phyloP scores from a whole-genome alignment of 2,797 vertebrate genomes.

The Columba guinea region DNA sequence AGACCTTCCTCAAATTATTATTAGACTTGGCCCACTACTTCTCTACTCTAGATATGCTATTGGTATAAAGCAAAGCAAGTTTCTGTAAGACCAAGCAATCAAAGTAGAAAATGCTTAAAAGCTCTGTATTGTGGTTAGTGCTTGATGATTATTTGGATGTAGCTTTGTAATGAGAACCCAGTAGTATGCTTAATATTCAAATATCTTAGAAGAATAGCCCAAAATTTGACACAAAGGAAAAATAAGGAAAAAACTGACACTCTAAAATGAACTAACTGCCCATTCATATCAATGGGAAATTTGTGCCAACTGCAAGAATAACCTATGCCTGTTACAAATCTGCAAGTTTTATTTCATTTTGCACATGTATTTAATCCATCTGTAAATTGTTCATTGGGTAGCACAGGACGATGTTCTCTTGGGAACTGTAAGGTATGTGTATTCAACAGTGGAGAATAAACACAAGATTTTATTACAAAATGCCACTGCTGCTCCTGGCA shows the following conservation, averaged over 20 bases:
- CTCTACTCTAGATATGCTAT: neutral
- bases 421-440: slow-evolving; percentile 79
- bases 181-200: neutral
- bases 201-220: neutral
- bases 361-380: slow-evolving; percentile 74
- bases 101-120: neutral
- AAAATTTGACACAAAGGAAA: neutral
- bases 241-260: neutral
- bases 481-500: slow-evolving; percentile 78
- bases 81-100: neutral
- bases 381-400: slow-evolving; percentile 74
- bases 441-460: slow-evolving; percentile 81
- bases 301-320: slow-evolving; percentile 27
- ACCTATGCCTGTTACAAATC: slow-evolving; percentile 43
- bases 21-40: neutral
- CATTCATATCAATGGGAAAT: slow-evolving; percentile 37
- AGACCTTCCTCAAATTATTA: neutral
- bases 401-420: slow-evolving; percentile 60
- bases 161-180: neutral
- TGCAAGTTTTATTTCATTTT: slow-evolving; percentile 74
- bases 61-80: neutral
- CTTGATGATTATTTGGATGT: neutral
- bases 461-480: slow-evolving; percentile 83
- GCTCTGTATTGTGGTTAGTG: neutral
- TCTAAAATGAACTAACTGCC: neutral